Base-by-base conservation (phyloP, 2,113 vertebrate genomes). In the Empidonax alnorum region DNA sequence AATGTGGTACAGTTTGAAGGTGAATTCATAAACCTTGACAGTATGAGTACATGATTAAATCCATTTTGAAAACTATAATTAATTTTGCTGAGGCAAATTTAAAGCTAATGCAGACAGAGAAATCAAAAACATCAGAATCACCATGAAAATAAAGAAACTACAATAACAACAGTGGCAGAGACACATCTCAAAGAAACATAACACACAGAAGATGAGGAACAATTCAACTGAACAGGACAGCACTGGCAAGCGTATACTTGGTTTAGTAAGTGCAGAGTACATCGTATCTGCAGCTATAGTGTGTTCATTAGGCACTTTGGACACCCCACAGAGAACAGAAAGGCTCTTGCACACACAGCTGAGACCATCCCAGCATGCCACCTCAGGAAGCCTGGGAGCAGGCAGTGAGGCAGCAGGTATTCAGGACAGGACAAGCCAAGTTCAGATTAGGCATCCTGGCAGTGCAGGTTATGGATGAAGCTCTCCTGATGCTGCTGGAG, bases 301-400 rank as follows among this genome's bases (percentile, higher is more conserved):
- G 0, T 28, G 52, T 16, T 53, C 46, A 7, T 17, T 0, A 50
- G 84, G 42, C 2, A 0, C 42, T 49, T 25, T 14, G 15, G 84
- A 61, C 17, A 30, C 6, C 9, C 50, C 23, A 9, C 0, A 4
- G 42, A 65, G 56, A 82, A 41, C 46, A 76, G 24, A 81, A 66
- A 79, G 42, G 22, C 28, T 62, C 9, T 2, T 10, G 44, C 9
- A 56, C 31, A 15, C 21, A 11, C 41, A 66, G 80, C 76, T 58
- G 33, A 80, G 58, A 25, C 33, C 14, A n/a, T 39, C 53, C 49
- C 61, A 62, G 37, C 69, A 52, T 1, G 28, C 8, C 22, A 30
- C 14, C 39, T 39, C 23, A 5, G 25, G 30, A 23, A 55, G 49
- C 33, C 80, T 8, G 0, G 27, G 30, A 87, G 33, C 81, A 77